Evolutionary conservation across 2,797 vertebrate genomes (phyloP).

Genomic region (Gadopsis bispinosus): DNA sequence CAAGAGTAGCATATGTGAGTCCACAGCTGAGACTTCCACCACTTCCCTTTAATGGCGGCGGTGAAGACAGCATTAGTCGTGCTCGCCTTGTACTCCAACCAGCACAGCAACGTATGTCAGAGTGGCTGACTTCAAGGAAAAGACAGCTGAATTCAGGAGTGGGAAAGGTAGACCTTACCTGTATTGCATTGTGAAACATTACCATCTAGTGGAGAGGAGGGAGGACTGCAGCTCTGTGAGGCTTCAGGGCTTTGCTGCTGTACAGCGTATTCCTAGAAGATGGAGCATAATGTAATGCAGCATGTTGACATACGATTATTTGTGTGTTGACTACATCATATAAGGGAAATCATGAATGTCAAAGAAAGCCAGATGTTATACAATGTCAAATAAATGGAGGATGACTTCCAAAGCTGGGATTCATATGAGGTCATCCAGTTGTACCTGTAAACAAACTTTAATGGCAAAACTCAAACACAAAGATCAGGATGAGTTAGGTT

Average conservation of each 20-base stretch:
- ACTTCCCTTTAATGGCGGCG: neutral
- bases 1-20: slow-evolving; percentile 2
- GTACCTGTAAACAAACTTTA: too few relatives aligned
- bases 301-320: neutral
- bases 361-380: neutral
- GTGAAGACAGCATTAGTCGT: slow-evolving; percentile 30
- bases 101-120: slow-evolving; percentile 40
- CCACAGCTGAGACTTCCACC: slow-evolving; percentile 21
- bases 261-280: too few relatives aligned
- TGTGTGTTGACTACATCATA: neutral
- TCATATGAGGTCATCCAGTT: neutral
- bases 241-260: neutral
- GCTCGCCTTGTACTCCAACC: slow-evolving; percentile 9
- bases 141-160: slow-evolving; percentile 2
- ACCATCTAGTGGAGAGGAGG: slow-evolving; percentile 54
- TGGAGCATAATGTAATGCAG: neutral
- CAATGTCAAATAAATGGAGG: neutral
- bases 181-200: slow-evolving; percentile 21
- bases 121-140: slow-evolving; percentile 11
- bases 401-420: neutral
- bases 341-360: neutral
- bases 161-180: rapidly evolving
- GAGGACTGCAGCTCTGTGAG: neutral
- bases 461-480: too few relatives aligned
- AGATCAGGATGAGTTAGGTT: too few relatives aligned